These are phyloP conservation scores for Buathra laborator DNA, from an alignment of 2,888 invertebrate genomes.

Conservation along the genomic window DNA sequence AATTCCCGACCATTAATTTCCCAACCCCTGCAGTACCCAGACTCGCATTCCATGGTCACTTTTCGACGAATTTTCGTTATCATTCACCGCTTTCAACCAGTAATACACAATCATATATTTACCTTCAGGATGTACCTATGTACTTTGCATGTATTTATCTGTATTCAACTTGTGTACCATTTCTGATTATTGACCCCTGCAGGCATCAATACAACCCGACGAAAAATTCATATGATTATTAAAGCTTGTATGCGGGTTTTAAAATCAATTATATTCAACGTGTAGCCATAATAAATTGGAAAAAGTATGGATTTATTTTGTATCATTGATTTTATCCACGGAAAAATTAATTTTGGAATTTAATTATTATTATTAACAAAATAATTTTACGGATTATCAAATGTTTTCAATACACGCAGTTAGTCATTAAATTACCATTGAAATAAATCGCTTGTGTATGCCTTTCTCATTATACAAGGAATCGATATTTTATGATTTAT, in stretches of 20 bases:
- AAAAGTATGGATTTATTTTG: too few relatives aligned
- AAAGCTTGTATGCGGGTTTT: not conserved
- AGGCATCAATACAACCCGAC: not conserved
- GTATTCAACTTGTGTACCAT: not conserved
- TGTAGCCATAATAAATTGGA: too few relatives aligned
- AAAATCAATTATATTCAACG: too few relatives aligned
- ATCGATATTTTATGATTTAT: not conserved
- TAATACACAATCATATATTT: not conserved
- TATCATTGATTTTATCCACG: too few relatives aligned
- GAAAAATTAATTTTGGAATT: too few relatives aligned
- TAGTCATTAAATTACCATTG: not conserved
- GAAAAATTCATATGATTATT: not conserved
- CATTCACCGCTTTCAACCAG: not conserved
- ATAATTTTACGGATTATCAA: too few relatives aligned
- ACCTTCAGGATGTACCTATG: not conserved
- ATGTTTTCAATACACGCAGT: too few relatives aligned
- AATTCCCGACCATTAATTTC: constrained; percentile 1
- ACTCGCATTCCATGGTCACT: not conserved
- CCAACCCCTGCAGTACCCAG: not conserved
- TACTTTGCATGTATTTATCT: not conserved
- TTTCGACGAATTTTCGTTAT: not conserved
- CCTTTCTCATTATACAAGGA: not conserved
- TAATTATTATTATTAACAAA: too few relatives aligned
- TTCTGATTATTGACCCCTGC: not conserved
- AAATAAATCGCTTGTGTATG: not conserved